Evolutionary conservation across 2,113 vertebrate species (phyloP).

Genomic region (Ochotona princeps): DNA sequence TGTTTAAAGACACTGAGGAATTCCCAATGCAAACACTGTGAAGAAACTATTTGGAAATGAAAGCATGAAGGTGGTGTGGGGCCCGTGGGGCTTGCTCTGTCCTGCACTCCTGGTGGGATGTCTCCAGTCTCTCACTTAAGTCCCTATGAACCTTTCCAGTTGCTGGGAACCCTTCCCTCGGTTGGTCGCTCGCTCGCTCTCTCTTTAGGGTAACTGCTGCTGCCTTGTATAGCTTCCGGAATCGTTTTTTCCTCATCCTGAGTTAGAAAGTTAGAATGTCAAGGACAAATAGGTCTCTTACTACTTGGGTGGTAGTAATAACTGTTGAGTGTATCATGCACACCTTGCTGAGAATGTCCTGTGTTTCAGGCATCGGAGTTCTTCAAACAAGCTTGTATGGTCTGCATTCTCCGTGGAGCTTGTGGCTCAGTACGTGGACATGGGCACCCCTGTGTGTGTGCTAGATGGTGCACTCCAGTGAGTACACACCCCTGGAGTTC

Average conservation of each 20-base stretch:
- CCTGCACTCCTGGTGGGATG: neutral
- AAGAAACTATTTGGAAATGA: neutral
- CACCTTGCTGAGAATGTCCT: neutral
- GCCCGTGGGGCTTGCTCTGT: neutral
- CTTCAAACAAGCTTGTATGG: neutral
- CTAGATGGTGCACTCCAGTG: neutral
- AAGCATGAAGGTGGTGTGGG: neutral
- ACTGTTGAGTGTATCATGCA: fast-evolving
- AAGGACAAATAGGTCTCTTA: neutral
- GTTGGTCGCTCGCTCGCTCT: neutral
- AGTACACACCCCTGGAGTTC: neutral
- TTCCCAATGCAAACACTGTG: neutral
- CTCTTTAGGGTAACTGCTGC: neutral
- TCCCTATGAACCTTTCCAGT: no score
- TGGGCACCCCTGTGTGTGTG: neutral
- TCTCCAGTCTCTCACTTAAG: neutral
- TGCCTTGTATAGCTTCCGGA: neutral
- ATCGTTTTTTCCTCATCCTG: neutral
- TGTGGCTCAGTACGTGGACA: neutral
- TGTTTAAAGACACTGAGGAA: neutral
- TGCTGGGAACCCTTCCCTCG: neutral
- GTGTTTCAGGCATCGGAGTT: neutral
- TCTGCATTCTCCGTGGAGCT: neutral
- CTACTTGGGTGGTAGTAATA: neutral
- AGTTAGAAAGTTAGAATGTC: neutral